Evolutionary conservation across 2,797 vertebrate genomes (phyloP), one percentile per base, ranked within the genome.

Genomic region (Typhlichthys eigenmanni): DNA sequence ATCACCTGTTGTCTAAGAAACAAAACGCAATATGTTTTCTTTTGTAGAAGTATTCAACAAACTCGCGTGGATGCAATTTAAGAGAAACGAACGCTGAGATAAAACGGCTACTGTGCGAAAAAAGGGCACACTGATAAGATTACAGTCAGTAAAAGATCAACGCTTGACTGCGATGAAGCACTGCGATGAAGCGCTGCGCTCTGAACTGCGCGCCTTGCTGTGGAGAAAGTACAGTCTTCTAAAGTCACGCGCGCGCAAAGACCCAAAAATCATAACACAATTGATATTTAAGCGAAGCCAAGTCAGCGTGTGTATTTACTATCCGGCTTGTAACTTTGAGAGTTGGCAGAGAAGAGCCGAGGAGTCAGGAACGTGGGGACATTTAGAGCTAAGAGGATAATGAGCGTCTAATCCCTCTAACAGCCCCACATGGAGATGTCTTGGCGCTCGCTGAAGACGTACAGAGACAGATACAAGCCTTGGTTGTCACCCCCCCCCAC

Each of bases 311-410:
- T 38, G 6, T 38, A 6, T 24, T 9, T 38, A 38, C 38, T 6
- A 38, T 38, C 38, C 38, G 38, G 67, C 62, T 74, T 49, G 60
- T 43, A 43, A 29, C 19, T 53, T 32, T 49, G 52, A 9, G 38
- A 55, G 62, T 72, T 68, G 52, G 69, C 78, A 68, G 75, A 83
- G 80, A 69, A 32, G 68, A 60, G 54, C 55, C 47, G 68, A 77
- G 72, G 47, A 76, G 84, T 71, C 69, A 71, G 74, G 74, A 85
- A 74, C 83, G 78, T 64, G 79, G 85, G 81, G 88, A 83, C 89
- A 88, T 89, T 87, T 88, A 80, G 88, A 78, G 87, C 82, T 93
- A 93, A 93, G 92, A 93, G 91, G 92, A 93, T 93, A 91, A 93
- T 62, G 50, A 82, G 78, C 75, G 73, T 88, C 87, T 93, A 92